Conservation (phyloP, 2,113 vertebrate genomes). For the Atlantisia rogersi region DNA sequence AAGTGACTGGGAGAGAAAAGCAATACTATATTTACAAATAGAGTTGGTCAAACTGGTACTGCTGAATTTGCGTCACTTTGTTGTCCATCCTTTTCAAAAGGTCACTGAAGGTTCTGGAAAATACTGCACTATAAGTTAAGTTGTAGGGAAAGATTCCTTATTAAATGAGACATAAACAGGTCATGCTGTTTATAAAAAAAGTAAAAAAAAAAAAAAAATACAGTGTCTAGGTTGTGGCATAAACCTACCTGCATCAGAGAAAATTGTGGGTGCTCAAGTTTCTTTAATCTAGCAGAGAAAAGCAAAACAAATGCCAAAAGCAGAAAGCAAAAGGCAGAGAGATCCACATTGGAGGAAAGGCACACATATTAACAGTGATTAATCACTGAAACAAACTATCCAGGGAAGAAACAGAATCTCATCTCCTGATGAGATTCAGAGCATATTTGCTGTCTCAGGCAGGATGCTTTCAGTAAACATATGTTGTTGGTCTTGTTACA, state of each 20-base stretch:
- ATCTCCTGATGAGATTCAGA: not conserved
- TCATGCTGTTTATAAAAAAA: not conserved
- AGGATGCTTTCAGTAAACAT: not conserved
- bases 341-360: not conserved
- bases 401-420: not conserved
- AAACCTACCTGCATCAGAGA: not conserved
- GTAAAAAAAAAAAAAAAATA: not conserved
- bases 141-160: constrained; percentile 1
- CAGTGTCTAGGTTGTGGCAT: not conserved
- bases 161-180: constrained; percentile 52
- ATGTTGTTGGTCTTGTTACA: not conserved
- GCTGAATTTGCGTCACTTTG: not conserved
- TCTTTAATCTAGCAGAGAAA: not conserved
- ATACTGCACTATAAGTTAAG: not conserved
- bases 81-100: constrained; percentile 29
- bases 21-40: not conserved
- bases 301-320: not conserved
- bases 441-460: not conserved
- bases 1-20: not conserved
- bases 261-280: not conserved
- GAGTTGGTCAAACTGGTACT: not conserved
- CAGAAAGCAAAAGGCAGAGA: not conserved
- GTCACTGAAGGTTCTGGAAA: constrained; percentile 18
- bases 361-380: not conserved
- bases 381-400: constrained; percentile 35